Evolutionary conservation across 2,797 vertebrate species (phyloP).

Genomic region (Enteromius paludinosus): DNA sequence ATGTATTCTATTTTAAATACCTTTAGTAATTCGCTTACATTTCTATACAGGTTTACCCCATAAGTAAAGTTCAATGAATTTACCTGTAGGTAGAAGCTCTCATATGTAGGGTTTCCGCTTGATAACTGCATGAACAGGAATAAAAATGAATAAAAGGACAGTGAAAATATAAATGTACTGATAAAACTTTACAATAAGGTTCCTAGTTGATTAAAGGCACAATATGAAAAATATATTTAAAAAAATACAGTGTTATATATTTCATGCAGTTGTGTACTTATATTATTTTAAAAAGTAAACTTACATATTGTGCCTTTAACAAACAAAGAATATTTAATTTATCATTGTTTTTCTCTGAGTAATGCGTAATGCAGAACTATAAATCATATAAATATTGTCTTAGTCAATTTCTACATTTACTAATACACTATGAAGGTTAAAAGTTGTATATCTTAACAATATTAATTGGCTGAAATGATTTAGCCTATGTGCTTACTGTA

Average conservation of each 20-base stretch:
- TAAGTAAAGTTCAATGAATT: background rate
- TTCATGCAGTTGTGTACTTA: no score
- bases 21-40: background rate
- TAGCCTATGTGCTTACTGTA: no score
- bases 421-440: background rate
- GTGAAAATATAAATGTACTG: background rate
- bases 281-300: no score
- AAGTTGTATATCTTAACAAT: background rate
- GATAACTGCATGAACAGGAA: conserved; percentile 79
- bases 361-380: no score
- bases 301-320: no score
- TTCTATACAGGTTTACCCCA: background rate
- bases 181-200: background rate
- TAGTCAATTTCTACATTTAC: background rate
- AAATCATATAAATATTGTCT: no score
- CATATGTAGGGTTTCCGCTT: conserved; percentile 89
- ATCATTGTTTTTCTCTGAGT: no score
- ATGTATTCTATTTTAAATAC: background rate
- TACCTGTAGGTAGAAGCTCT: conserved; percentile 94
- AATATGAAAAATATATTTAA: no score
- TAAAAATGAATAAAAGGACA: background rate
- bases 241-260: no score
- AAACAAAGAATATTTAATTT: no score
- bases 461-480: background rate
- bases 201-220: no score